phyloP scores from a whole-genome alignment of 2,113 vertebrate species.

The human (Homo sapiens) region GRCh38 chr14:87042501-87043000 shows the following conservation, averaged over 20 bases:
- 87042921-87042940: constrained; percentile 46
- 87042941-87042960: constrained; percentile 5
- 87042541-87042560: neutral
- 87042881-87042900: constrained; percentile 54
- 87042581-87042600: constrained; percentile 35
- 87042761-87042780: constrained; percentile 25
- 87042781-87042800: neutral
- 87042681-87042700: constrained; percentile 61
- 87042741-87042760: constrained; percentile 46
- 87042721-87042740: constrained; percentile 16
- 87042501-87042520: constrained; percentile 62
- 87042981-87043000: neutral
- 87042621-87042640: constrained; percentile 61
- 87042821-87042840: neutral
- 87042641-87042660: constrained; percentile 41
- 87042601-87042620: constrained; percentile 61
- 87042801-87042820: constrained; percentile 26
- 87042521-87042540: constrained; percentile 45
- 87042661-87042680: constrained; percentile 69
- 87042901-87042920: constrained; percentile 61
- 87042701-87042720: constrained; percentile 59
- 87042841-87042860: constrained; percentile 55
- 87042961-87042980: constrained; percentile 23
- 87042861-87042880: constrained; percentile 50
- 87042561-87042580: neutral